Base-by-base conservation (phyloP, 2,113 vertebrate species). In the Lagopus leucura region DNA sequence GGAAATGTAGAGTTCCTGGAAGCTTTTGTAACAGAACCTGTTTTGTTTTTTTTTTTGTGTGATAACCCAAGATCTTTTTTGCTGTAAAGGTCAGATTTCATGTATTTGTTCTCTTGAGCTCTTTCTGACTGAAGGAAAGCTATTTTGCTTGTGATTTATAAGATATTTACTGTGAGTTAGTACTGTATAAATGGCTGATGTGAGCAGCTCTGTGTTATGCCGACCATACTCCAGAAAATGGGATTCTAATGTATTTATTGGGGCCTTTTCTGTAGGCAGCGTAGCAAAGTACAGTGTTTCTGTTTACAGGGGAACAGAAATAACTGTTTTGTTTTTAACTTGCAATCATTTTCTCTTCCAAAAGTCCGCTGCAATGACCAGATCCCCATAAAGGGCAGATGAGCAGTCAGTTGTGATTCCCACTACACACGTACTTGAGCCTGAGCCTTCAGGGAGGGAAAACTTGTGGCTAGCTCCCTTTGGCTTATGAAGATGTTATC, bases 41-140 rank as follows among this genome's bases (percentile, higher is more conserved):
- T 58, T 86, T 54, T 88, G 90, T 77, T 58, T 91, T 65, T 45
- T 55, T 86, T 28, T 84, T 89, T 77, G 58, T 91, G 64, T 77
- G 57, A 42, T 60, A 94, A 82, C 47, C 86, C 79, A 67, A n/a
- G 52, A 95, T 61, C 36, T 82, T 93, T 96, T 92, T 89, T 86
- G 61, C 89, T 81, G 64, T 78, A 97, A 97, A 97, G 97, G 96
- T 97, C 95, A 97, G 60, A 64, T 96, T 96, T 94, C 60, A 50
- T 97, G 94, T 97, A 90, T 95, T 95, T 92, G 58, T 90, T 97
- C 32, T 48, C n/a, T 92, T 96, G 76, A 94, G 52, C 30, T 95
- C 28, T 72, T 48, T 92, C 73, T 95, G 95, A 91, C 96, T 95
- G 84, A 96, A 84, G 57, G 81, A 87, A 96, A 84, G 79, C 78